Base-by-base conservation (phyloP, 2,113 vertebrate species). In the Periophthalmus modestus region DNA sequence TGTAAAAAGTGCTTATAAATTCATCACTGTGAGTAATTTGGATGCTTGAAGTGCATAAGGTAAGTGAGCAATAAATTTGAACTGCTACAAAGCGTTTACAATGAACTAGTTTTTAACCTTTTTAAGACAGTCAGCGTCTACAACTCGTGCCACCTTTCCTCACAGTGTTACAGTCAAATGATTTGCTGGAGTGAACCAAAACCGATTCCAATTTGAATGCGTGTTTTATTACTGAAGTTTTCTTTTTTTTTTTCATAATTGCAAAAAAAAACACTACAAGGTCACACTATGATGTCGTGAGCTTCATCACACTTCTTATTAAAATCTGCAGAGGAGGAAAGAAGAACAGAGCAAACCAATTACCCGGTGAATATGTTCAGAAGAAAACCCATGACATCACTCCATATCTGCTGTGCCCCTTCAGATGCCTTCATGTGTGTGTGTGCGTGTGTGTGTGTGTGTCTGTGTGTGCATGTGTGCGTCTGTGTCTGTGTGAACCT, bases 401-500 rank as follows among this genome's bases (percentile, higher is more conserved):
- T 28, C 39, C 67, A 13, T 63, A 52, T 72, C 23, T 3, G 57
- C 66, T 39, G 63, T 34, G 67, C 54, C 70, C 74, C 62, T 23
- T 62, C 52, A 80, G 66, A 52, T 0, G 75, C 50, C 33, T 33
- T 23, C 78, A 57, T 67, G 48, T 70, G 74, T 74, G 62, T 69
- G 63, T 67, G 48, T 68, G 74, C n/a, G n/a, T n/a, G n/a, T n/a
- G n/a, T n/a, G n/a, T n/a, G n/a, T n/a, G n/a, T n/a, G n/a, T n/a
- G n/a, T n/a, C n/a, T n/a, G n/a, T n/a, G n/a, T n/a, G n/a, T n/a
- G n/a, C n/a, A n/a, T n/a, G n/a, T n/a, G n/a, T n/a, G n/a, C n/a
- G n/a, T n/a, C n/a, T n/a, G n/a, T n/a, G n/a, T n/a, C n/a, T 71
- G 66, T 68, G 67, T 16, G 81, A 77, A 82, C 83, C 65, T 59